phyloP scores from a whole-genome alignment of 2,113 vertebrate species.

The Scolopax mira region DNA sequence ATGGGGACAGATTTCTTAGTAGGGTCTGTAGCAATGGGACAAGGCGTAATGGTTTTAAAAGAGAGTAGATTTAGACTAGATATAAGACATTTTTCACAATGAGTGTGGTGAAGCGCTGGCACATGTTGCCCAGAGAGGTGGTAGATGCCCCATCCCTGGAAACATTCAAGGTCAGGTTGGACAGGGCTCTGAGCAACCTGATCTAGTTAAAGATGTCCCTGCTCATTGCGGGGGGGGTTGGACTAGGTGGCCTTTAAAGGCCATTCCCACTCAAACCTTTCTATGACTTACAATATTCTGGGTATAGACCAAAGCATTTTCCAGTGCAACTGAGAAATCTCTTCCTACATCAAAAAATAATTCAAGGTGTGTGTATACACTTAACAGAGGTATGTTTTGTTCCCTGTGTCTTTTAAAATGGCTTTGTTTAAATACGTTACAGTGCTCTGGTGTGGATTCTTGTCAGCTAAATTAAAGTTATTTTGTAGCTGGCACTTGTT shows the following conservation, averaged over 20 bases:
- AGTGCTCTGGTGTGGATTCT: neutral
- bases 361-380: neutral
- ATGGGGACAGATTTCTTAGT: neutral
- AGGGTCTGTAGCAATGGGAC: neutral
- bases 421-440: slow-evolving; percentile 1
- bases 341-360: neutral
- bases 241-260: neutral
- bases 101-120: neutral
- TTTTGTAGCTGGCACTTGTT: neutral
- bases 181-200: neutral
- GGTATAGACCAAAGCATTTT: neutral
- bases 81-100: neutral
- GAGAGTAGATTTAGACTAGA: neutral
- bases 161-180: neutral
- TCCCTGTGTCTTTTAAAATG: neutral
- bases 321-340: neutral
- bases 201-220: neutral
- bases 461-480: neutral
- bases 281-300: neutral
- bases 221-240: neutral
- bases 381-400: slow-evolving; percentile 14
- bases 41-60: neutral
- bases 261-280: neutral
- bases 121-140: neutral
- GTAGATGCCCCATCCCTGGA: neutral